Evolutionary conservation across 2,888 invertebrate genomes (phyloP).

Genomic region (Mythimna albipuncta): DNA sequence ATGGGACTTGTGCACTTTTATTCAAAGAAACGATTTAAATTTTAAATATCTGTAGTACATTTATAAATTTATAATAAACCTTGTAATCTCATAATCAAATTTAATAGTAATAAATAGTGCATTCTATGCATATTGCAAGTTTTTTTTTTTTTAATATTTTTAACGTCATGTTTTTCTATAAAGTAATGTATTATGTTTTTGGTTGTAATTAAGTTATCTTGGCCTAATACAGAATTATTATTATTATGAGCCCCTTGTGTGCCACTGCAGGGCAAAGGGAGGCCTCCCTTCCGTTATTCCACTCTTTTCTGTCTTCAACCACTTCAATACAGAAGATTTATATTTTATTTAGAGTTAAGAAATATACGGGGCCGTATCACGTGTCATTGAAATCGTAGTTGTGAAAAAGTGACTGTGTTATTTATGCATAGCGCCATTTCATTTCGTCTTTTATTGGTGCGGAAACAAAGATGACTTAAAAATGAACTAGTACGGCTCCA

Average conservation of each 20-base stretch:
- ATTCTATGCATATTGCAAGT: slow-evolving; percentile 14
- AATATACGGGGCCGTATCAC: not conserved
- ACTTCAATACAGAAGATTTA: not conserved
- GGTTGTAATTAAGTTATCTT: slow-evolving; percentile 4
- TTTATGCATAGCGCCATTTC: too few species aligned
- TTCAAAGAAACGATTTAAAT: slow-evolving; percentile 5
- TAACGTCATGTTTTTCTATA: not conserved
- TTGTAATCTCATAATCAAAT: slow-evolving; percentile 27
- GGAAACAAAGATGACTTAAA: too few species aligned
- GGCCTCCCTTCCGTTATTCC: too few species aligned
- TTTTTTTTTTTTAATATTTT: not conserved
- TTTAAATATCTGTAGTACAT: slow-evolving; percentile 24
- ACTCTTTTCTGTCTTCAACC: too few species aligned
- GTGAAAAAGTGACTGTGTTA: too few species aligned
- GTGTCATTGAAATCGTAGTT: too few species aligned
- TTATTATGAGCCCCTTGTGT: too few species aligned
- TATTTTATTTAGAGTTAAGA: not conserved
- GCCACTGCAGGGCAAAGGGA: too few species aligned
- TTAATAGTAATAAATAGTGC: slow-evolving; percentile 11
- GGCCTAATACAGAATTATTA: slow-evolving; percentile 10
- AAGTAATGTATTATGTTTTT: not conserved
- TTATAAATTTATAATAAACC: slow-evolving; percentile 3
- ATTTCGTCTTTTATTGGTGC: too few species aligned
- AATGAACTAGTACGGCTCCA: too few species aligned
- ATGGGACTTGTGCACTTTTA: slow-evolving; percentile 26